phyloP scores from a whole-genome alignment of 2,797 vertebrate species.

The Labeo calbasu region DNA sequence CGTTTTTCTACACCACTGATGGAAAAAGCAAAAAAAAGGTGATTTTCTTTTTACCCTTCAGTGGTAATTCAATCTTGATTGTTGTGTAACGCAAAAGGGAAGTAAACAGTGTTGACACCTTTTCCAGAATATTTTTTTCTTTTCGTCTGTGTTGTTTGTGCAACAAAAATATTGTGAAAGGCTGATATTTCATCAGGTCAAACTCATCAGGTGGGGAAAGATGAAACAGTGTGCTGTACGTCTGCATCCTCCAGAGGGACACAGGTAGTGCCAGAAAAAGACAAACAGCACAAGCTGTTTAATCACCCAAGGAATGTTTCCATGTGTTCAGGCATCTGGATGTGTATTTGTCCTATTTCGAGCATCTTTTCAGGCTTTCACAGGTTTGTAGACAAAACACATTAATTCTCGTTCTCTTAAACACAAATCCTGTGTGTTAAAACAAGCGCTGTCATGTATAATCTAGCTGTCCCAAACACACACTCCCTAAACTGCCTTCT shows the following conservation, averaged over 20 bases:
- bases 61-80: background rate
- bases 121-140: background rate
- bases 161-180: constrained; percentile 5
- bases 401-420: background rate
- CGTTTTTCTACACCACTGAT: background rate
- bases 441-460: constrained; percentile 33
- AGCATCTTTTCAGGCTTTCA: constrained; percentile 15
- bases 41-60: background rate
- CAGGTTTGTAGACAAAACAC: constrained; percentile 4
- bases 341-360: background rate
- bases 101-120: background rate
- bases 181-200: constrained; percentile 33
- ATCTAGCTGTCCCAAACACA: constrained; percentile 30
- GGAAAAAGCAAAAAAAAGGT: background rate
- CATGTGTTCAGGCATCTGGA: constrained; percentile 20
- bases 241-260: background rate
- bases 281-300: constrained; percentile 30
- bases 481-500: constrained; percentile 38
- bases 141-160: constrained; percentile 2
- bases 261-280: constrained; percentile 21
- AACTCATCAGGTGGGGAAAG: constrained; percentile 1
- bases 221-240: constrained; percentile 18
- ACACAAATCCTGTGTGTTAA: constrained; percentile 7
- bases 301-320: constrained; percentile 1
- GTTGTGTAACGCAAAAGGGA: constrained; percentile 16